These are phyloP conservation scores for Pammene aurita DNA, from an alignment of 2,888 invertebrate genomes.

Conservation along the genomic window DNA sequence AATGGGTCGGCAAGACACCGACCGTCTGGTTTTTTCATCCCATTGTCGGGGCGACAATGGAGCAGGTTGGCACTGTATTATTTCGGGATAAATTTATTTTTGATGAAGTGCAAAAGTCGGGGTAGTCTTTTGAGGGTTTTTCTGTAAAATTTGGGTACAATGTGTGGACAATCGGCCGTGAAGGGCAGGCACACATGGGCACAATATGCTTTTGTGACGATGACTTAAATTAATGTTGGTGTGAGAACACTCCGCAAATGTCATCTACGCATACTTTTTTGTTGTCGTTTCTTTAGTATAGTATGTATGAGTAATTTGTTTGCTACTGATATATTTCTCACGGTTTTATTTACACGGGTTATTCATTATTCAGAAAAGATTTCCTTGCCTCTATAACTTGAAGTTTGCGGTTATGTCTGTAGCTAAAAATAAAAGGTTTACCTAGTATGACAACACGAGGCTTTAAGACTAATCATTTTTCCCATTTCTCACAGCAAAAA, in stretches of 20 bases:
- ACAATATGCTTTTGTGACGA: constrained; percentile 75
- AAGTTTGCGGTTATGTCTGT: neutral
- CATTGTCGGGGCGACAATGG: constrained; percentile 62
- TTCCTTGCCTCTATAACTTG: neutral
- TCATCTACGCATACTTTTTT: constrained; percentile 49
- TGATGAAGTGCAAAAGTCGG: constrained; percentile 82
- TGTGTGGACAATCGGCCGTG: constrained; percentile 65
- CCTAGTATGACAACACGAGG: neutral
- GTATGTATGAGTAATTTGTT: constrained; percentile 42
- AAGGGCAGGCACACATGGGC: constrained; percentile 77
- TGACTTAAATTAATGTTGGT: constrained; percentile 67
- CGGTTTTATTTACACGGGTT: constrained; percentile 35
- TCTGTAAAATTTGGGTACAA: constrained; percentile 68
- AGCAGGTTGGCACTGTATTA: constrained; percentile 74
- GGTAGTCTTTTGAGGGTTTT: constrained; percentile 69
- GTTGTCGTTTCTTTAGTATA: constrained; percentile 28
- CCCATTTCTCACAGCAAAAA: too few species aligned
- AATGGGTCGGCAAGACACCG: constrained; percentile 56
- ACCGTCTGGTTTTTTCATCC: constrained; percentile 55
- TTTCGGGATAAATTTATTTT: constrained; percentile 76
- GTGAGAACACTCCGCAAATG: constrained; percentile 60
- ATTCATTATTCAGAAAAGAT: constrained; percentile 1
- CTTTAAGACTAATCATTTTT: too few species aligned
- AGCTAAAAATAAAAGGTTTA: neutral
- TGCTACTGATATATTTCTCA: constrained; percentile 47